Conservation (phyloP, 2,888 invertebrate species). For the Tryphoninae sp. region DNA sequence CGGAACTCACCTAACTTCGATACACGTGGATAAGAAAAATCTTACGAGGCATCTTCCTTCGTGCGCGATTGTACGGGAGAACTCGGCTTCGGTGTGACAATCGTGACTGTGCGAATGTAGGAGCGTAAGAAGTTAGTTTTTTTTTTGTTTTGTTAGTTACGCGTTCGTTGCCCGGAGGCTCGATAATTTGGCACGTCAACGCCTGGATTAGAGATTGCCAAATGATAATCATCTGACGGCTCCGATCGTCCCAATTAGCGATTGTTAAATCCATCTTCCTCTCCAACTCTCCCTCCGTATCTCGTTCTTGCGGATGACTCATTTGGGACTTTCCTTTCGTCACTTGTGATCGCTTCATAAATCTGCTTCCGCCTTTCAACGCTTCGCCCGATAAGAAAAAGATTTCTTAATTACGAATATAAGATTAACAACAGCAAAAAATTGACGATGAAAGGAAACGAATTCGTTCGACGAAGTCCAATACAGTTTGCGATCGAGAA, state of each 20-base stretch:
- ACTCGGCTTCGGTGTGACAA: background rate
- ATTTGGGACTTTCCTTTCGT: constrained; percentile 6
- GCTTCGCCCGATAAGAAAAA: constrained; percentile 6
- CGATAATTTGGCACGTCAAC: constrained; percentile 30
- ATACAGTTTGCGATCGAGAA: constrained; percentile 11
- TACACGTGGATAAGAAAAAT: constrained; percentile 53
- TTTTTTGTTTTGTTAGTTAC: background rate
- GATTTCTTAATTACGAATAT: constrained; percentile 18
- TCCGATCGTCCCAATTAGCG: constrained; percentile 32
- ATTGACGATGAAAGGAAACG: background rate
- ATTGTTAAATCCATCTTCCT: constrained; percentile 23
- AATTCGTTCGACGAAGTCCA: constrained; percentile 16
- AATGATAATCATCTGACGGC: constrained; percentile 16
- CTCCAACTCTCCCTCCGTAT: background rate
- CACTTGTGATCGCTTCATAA: constrained; percentile 26
- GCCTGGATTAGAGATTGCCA: constrained; percentile 14
- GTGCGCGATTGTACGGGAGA: constrained; percentile 7
- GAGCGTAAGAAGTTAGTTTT: constrained; percentile 1
- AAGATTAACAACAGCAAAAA: background rate
- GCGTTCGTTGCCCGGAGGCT: constrained; percentile 11
- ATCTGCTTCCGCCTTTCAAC: constrained; percentile 26
- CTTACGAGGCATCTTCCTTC: constrained; percentile 45
- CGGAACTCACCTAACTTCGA: constrained; percentile 55
- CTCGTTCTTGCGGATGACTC: background rate
- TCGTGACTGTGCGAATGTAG: constrained; percentile 14